Conservation (phyloP, 2,888 invertebrate genomes). For the Corbicula japonica region DNA sequence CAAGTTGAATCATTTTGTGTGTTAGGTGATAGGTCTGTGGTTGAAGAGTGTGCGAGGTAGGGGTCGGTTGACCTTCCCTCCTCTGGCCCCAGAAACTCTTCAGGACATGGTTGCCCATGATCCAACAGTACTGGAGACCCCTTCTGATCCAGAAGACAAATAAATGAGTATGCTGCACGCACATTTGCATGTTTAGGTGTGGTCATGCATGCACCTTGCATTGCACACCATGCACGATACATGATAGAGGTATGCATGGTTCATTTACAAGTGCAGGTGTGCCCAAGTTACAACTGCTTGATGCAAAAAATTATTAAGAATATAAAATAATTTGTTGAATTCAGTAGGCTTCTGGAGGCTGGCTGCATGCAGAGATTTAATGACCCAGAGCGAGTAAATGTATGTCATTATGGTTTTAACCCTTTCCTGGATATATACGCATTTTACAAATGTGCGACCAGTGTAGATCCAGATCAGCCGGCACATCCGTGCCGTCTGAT, state of each 20-base stretch:
- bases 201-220: constrained; percentile 1
- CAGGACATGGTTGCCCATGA: constrained; percentile 59
- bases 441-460: too few species aligned
- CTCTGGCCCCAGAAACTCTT: constrained; percentile 56
- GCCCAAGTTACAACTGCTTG: too few species aligned
- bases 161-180: constrained; percentile 30
- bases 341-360: too few species aligned
- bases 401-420: too few species aligned
- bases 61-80: constrained; percentile 52
- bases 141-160: constrained; percentile 11
- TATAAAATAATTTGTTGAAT: too few species aligned
- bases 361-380: too few species aligned
- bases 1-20: neutral
- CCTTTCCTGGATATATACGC: too few species aligned
- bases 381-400: too few species aligned
- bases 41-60: constrained; percentile 51
- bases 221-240: neutral
- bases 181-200: neutral
- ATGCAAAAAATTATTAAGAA: too few species aligned
- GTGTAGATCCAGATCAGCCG: too few species aligned
- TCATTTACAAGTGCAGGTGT: too few species aligned
- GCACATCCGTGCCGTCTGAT: too few species aligned
- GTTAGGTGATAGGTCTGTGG: constrained; percentile 61
- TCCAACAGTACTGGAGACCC: constrained; percentile 14
- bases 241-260: constrained; percentile 25